Evolutionary conservation across 2,113 vertebrate genomes (phyloP), one percentile per base, ranked within the genome.

Genomic region (Cairina moschata): DNA sequence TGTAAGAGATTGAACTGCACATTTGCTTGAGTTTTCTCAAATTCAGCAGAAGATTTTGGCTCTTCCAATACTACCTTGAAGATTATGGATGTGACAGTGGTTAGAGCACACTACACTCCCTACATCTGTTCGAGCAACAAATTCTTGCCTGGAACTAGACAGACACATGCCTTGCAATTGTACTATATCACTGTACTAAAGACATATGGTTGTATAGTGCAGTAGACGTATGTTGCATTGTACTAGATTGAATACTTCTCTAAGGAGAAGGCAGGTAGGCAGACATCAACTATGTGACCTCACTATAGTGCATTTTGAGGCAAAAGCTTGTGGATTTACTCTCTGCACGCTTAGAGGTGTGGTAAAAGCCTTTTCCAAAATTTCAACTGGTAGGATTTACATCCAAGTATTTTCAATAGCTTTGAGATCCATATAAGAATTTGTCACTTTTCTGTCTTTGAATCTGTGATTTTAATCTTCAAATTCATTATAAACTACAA

Each of bases 31-130:
- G 48, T 13, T 16, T 44, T 44, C 88, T 50, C 18, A 21, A 78
- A 56, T 59, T 84, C 21, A 15, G 18, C 21, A 40, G 20, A 8
- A 80, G 15, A 67, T 25, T 29, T 29, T 17, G 17, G 2, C 9
- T 68, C n/a, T 91, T 44, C 34, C 48, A 38, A 7, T 48, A 16
- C 7, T 12, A 23, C 31, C 23, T 66, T 38, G 38, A 13, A 62
- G n/a, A 36, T 1, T 1, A 7, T 1, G 2, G 7, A 9, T 50
- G 36, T 58, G n/a, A n/a, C 50, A 36, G 26, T 12, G 31, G 16
- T 20, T 58, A 71, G 40, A 75, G 20, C 32, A 46, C 44, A 46
- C 6, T 7, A 3, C 1, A 2, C 17, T 36, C 65, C 5, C 8
- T 4, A 11, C 2, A 4, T 15, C 18, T 63, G 3, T 18, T 62